phyloP scores from a whole-genome alignment of 2,797 vertebrate genomes.

The Diglossa cyanea region DNA sequence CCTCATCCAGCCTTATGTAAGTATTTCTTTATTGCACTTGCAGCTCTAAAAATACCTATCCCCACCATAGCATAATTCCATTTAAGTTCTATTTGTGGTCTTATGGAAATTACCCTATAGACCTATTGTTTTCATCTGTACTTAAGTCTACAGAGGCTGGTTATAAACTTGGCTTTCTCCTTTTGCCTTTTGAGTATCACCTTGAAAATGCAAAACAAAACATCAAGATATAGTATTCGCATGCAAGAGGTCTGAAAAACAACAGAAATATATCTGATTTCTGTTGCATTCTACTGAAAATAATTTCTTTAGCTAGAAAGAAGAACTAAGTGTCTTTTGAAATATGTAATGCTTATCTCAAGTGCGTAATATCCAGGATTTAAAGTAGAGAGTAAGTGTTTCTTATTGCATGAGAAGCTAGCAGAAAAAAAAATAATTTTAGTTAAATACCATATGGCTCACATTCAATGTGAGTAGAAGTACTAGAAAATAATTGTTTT shows the following conservation, averaged over 20 bases:
- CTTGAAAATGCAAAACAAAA: not conserved
- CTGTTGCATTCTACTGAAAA: not conserved
- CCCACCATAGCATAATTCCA: not conserved
- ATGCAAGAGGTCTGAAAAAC: not conserved
- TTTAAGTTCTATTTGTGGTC: not conserved
- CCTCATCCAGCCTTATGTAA: not conserved
- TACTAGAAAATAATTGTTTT: not conserved
- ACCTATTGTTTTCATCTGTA: not conserved
- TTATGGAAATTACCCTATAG: not conserved
- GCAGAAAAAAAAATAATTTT: not conserved
- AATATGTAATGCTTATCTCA: not conserved
- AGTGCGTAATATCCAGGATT: not conserved
- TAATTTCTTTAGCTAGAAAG: not conserved
- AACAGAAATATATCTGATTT: not conserved
- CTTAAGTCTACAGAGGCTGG: not conserved
- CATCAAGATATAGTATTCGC: accelerated
- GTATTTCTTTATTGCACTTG: not conserved
- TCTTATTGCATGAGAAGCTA: not conserved
- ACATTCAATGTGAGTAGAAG: not conserved
- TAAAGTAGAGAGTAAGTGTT: not conserved
- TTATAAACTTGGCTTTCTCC: not conserved
- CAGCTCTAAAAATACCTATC: not conserved
- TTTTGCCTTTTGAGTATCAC: not conserved
- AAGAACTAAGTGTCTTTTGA: not conserved
- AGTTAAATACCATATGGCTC: not conserved